Conservation (phyloP, 2,888 invertebrate genomes). For the Lydus trimaculatus region DNA sequence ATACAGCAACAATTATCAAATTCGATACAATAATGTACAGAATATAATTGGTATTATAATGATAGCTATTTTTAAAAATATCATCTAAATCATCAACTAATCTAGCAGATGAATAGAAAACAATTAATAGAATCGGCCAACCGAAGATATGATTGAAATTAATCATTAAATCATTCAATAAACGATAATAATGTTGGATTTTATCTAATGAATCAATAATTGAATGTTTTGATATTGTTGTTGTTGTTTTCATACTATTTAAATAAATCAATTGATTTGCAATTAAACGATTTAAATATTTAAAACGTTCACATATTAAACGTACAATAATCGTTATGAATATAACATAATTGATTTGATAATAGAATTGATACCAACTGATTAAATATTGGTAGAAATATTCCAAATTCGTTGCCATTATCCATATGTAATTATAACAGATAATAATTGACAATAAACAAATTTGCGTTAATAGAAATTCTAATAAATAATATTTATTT, state of each 20-base stretch:
- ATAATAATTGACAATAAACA: neutral
- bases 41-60: neutral
- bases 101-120: neutral
- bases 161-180: neutral
- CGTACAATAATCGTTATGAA: neutral
- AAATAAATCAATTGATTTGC: neutral
- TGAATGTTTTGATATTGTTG: neutral
- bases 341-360: neutral
- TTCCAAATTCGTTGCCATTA: neutral
- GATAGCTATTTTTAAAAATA: conserved; percentile 9
- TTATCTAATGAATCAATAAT: neutral
- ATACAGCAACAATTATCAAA: neutral
- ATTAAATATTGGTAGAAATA: neutral
- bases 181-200: conserved; percentile 7
- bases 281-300: neutral
- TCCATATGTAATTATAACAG: neutral
- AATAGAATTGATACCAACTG: conserved; percentile 9
- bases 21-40: neutral
- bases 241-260: neutral
- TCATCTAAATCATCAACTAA: conserved; percentile 10
- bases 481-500: neutral
- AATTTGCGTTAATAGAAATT: neutral
- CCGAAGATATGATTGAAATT: conserved; percentile 8
- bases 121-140: conserved; percentile 8
- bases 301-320: neutral